phyloP scores from a whole-genome alignment of 2,888 invertebrate genomes.

The Idaea aversata region DNA sequence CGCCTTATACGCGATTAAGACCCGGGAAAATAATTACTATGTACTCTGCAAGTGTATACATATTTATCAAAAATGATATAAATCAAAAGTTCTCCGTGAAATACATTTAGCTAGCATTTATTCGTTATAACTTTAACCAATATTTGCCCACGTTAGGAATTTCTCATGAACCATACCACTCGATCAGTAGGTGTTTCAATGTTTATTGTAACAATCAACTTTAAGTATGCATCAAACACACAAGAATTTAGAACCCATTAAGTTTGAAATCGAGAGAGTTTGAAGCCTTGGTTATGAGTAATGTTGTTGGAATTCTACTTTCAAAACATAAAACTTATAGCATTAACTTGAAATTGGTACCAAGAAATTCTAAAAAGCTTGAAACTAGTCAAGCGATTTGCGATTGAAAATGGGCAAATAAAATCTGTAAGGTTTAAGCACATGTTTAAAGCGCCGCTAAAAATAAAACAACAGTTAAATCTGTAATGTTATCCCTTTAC shows the following conservation, averaged over 20 bases:
- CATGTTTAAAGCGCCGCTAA: conserved; percentile 37
- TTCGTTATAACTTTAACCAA: conserved; percentile 38
- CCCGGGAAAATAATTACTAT: too few relatives aligned
- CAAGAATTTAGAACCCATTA: background rate
- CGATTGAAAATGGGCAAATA: conserved; percentile 6
- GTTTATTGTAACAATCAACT: conserved; percentile 58
- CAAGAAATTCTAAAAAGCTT: background rate
- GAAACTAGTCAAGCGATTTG: conserved; percentile 5
- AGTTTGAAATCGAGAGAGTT: background rate
- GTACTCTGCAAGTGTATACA: too few relatives aligned
- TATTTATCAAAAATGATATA: too few relatives aligned
- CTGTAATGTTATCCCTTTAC: conserved; percentile 52
- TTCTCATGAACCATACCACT: conserved; percentile 58
- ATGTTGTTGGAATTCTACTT: background rate
- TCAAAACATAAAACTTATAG: background rate
- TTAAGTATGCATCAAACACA: background rate
- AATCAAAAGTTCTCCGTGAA: background rate
- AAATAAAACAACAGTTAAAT: conserved; percentile 47
- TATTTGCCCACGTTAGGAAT: conserved; percentile 63
- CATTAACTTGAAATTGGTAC: background rate
- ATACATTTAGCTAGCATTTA: conserved; percentile 9
- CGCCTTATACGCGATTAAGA: too few relatives aligned
- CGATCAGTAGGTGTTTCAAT: conserved; percentile 63
- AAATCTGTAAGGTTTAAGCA: too few relatives aligned
- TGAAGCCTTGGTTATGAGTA: background rate